phyloP scores from a whole-genome alignment of 1,140 invertebrate species.

The Triops longicaudatus region DNA sequence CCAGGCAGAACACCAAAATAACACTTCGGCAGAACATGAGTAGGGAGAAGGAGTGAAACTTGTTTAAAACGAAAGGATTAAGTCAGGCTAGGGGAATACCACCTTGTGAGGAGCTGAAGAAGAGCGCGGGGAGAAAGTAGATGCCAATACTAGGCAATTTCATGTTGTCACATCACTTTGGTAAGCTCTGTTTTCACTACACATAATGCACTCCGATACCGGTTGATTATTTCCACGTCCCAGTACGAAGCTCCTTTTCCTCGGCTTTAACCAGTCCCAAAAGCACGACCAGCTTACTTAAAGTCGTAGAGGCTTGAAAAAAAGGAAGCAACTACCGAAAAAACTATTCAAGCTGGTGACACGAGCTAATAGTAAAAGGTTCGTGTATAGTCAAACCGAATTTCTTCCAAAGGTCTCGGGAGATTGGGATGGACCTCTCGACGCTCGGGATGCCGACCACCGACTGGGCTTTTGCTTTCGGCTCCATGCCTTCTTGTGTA shows the following conservation, averaged over 20 bases:
- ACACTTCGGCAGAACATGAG: background rate
- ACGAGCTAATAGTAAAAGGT: too few species aligned
- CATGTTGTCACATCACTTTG: conserved; percentile 15
- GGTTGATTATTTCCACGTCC: background rate
- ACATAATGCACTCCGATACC: conserved; percentile 6
- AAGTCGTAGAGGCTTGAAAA: too few species aligned
- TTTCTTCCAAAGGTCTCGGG: background rate
- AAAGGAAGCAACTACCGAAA: too few species aligned
- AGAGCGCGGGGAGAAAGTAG: background rate
- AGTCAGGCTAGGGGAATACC: background rate
- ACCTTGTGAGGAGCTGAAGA: conserved; percentile 2
- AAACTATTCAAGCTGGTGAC: too few species aligned
- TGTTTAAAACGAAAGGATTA: background rate
- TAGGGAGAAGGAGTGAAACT: background rate
- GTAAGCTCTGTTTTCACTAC: conserved; percentile 15
- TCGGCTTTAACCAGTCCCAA: background rate
- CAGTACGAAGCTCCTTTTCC: background rate
- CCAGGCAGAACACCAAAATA: background rate
- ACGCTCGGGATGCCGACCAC: background rate
- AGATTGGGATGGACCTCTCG: background rate
- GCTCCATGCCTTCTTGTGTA: background rate
- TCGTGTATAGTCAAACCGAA: too few species aligned
- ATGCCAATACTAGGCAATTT: conserved; percentile 12
- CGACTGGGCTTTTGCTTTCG: background rate
- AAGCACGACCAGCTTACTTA: too few species aligned